Evolutionary conservation across 2,113 vertebrate species (phyloP).

Genomic region (Pongo abelii): DNA sequence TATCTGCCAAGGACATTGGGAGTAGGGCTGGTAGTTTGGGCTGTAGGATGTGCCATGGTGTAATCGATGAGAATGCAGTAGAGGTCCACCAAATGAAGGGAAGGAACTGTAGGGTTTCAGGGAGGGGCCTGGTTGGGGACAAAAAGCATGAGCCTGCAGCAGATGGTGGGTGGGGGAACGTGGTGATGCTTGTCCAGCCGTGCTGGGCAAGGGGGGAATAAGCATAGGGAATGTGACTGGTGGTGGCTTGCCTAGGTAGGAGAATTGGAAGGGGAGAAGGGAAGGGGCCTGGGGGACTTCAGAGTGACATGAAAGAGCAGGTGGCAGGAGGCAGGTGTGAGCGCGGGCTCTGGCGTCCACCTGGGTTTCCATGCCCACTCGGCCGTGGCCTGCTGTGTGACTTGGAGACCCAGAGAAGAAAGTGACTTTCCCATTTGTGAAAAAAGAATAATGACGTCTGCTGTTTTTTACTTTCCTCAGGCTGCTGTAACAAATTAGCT

Average conservation of each 20-base stretch:
- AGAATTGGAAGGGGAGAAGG: background rate
- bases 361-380: background rate
- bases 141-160: background rate
- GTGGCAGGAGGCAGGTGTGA: background rate
- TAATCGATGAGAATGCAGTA: background rate
- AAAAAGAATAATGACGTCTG: background rate
- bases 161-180: no score
- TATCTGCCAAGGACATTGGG: background rate
- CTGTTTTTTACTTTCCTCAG: background rate
- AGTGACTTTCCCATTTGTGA: background rate
- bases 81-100: background rate
- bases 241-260: no score
- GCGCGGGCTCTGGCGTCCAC: background rate
- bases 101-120: background rate
- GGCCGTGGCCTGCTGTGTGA: background rate
- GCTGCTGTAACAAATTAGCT: background rate
- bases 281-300: background rate
- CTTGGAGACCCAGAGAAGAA: background rate
- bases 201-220: background rate
- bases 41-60: no score
- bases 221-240: background rate
- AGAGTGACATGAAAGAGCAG: background rate
- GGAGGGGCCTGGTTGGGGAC: no score
- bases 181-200: background rate
- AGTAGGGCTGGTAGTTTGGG: background rate